phyloP scores from a whole-genome alignment of 2,888 invertebrate species.

The Apotomis betuletana region DNA sequence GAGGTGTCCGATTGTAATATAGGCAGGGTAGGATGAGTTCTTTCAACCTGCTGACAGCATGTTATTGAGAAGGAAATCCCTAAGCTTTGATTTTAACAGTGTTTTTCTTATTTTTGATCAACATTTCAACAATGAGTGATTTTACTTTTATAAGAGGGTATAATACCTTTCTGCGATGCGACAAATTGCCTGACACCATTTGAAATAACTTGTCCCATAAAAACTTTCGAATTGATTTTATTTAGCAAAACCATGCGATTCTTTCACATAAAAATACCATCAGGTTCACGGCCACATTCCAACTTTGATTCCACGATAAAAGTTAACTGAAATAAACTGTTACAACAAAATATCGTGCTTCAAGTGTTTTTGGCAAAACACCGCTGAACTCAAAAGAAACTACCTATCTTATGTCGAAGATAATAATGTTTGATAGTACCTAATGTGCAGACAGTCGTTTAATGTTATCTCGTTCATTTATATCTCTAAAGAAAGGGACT shows the following conservation, averaged over 20 bases:
- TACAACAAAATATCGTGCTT: slow-evolving; percentile 1
- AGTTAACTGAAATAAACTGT: slow-evolving; percentile 14
- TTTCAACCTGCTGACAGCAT: too few species aligned
- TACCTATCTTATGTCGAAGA: background rate
- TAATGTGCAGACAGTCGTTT: background rate
- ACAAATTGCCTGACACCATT: background rate
- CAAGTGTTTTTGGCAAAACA: background rate
- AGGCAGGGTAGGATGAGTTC: too few species aligned
- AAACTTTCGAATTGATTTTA: background rate
- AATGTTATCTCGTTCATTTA: background rate
- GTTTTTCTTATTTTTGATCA: too few species aligned
- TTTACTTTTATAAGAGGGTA: too few species aligned
- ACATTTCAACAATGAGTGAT: too few species aligned
- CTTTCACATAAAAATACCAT: slow-evolving; percentile 7
- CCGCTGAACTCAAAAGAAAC: background rate
- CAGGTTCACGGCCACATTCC: background rate
- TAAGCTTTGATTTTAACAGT: too few species aligned
- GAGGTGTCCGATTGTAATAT: too few species aligned
- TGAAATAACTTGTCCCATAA: background rate
- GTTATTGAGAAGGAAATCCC: too few species aligned
- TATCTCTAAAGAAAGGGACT: background rate
- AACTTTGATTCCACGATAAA: slow-evolving; percentile 5
- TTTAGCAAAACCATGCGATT: background rate
- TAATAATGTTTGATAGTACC: background rate
- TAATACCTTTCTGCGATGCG: too few species aligned